Conservation (phyloP, 2,888 invertebrate species). For the Coelopa pilipes region DNA sequence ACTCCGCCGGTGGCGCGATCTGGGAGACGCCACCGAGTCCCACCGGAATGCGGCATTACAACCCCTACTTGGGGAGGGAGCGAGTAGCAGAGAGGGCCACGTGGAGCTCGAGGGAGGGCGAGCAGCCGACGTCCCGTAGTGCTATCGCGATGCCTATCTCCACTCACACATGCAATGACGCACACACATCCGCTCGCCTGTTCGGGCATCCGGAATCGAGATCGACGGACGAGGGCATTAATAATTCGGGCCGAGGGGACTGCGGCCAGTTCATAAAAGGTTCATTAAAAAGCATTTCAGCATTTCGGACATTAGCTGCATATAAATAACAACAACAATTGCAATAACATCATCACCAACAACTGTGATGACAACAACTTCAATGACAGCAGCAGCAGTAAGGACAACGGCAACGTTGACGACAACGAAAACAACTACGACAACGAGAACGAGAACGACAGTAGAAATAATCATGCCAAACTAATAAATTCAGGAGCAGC, state of each 20-base stretch:
- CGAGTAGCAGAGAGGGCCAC: too few species aligned
- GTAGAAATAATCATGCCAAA: background rate
- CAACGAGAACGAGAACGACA: background rate
- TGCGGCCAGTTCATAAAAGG: slow-evolving; percentile 26
- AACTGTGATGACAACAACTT: slow-evolving; percentile 8
- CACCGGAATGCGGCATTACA: too few species aligned
- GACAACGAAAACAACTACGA: background rate
- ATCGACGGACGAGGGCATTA: background rate
- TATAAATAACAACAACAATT: slow-evolving; percentile 2
- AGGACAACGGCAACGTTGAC: background rate
- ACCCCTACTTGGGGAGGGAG: too few species aligned
- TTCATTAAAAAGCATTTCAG: slow-evolving; percentile 43
- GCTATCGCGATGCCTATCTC: background rate
- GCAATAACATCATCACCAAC: slow-evolving; percentile 10
- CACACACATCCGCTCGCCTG: too few species aligned
- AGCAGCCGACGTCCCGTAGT: background rate
- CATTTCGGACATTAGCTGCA: slow-evolving; percentile 32
- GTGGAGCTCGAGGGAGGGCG: too few species aligned
- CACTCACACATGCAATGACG: background rate
- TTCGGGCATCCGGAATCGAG: too few species aligned
- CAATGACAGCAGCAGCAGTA: slow-evolving; percentile 6
- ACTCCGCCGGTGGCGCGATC: too few species aligned
- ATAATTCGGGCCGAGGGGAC: background rate
- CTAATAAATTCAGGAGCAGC: slow-evolving; percentile 7
- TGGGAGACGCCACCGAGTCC: too few species aligned